These are phyloP conservation scores for Dinocampus coccinellae DNA, from an alignment of 2,888 invertebrate species.

Conservation along the genomic window DNA sequence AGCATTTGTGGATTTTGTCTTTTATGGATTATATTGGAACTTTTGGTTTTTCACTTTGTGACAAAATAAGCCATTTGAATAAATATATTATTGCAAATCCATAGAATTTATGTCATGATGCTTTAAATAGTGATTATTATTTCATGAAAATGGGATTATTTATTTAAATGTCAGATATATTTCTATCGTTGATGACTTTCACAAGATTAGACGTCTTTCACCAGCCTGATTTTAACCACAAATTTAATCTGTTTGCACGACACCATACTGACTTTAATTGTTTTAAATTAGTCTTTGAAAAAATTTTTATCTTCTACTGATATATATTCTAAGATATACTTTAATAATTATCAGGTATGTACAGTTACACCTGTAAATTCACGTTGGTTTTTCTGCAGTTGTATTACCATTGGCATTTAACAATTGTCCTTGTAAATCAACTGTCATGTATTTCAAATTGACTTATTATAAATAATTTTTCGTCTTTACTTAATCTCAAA, in stretches of 20 bases:
- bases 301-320: no score
- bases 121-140: not conserved
- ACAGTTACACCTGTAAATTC: no score
- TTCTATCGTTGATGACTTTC: not conserved
- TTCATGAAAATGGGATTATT: not conserved
- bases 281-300: slow-evolving; percentile 48
- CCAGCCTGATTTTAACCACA: not conserved
- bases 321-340: no score
- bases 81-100: not conserved
- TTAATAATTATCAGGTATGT: no score
- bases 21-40: slow-evolving; percentile 39
- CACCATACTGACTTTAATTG: slow-evolving; percentile 60
- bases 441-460: not conserved
- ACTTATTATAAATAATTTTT: not conserved
- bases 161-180: not conserved
- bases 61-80: not conserved
- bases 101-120: not conserved
- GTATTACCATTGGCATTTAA: not conserved
- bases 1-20: slow-evolving; percentile 35
- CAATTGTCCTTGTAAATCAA: not conserved
- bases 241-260: slow-evolving; percentile 58
- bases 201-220: not conserved
- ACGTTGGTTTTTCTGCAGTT: no score
- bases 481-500: not conserved
- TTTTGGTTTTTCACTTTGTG: slow-evolving; percentile 20